Evolutionary conservation across 1,140 invertebrate genomes (phyloP), one percentile per base, ranked within the genome.

Genomic region (Phenacoccus solenopsis): DNA sequence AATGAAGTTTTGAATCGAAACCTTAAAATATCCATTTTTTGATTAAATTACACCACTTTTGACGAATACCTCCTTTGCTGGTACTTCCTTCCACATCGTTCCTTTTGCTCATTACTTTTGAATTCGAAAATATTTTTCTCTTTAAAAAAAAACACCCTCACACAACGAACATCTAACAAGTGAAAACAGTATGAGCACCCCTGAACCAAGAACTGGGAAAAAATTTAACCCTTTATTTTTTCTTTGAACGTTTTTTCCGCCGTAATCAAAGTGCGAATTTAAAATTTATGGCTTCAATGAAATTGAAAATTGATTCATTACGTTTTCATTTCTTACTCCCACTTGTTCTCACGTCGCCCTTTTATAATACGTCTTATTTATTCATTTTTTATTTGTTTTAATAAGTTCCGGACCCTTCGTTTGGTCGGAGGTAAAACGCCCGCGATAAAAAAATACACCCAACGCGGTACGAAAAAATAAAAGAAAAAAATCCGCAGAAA

Each of bases 341-440:
- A 64, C 59, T 64, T 64, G 59, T 64, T 64, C 59, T 64, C 59
- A 25, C 59, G 21, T 25, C 25, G 22, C 59, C 59, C 25, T 16
- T 25, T 64, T 64, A 64, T 25, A 64, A 64, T 25, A 64, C 59
- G 21, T 64, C 59, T 64, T 64, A 64, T 64, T 64, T 64, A 64
- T 64, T 64, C 59, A 64, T 64, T 64, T 64, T 64, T 64, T 64
- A 64, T 64, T 64, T 64, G 59, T 64, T 64, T 64, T 64, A 64
- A 64, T 64, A 64, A 64, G 59, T 64, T 64, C 59, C 59, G 59
- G 25, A 64, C 21, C 59, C 59, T 64, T 24, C 59, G 59, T 64
- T 64, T 64, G 25, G 21, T 64, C 16, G 59, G 9, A 64, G 59
- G 38, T 49, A 49, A 49, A 49, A 49, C 59, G 59, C 22, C 59